Evolutionary conservation across 1,140 invertebrate species (phyloP).

Genomic region (Drosophila ohnishii): DNA sequence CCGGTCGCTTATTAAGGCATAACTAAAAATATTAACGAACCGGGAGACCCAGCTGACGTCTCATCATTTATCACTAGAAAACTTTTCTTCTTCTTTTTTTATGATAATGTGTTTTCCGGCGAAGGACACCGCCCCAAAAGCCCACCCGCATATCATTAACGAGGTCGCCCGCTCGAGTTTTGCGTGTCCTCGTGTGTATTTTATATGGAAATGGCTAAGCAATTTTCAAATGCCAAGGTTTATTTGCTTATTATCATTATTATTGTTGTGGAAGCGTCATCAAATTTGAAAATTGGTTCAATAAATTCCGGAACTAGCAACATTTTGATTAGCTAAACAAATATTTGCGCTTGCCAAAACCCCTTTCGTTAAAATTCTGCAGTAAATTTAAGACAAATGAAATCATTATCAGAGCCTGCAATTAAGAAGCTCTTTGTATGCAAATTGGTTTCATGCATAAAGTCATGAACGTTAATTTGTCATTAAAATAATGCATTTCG

Average conservation of each 20-base stretch:
- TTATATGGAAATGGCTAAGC: constrained; percentile 41
- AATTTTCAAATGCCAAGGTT: constrained; percentile 51
- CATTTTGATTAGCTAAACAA: neutral
- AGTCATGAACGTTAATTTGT: constrained; percentile 74
- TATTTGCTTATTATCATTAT: constrained; percentile 48
- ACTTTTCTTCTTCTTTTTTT: constrained; percentile 52
- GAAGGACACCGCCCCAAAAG: constrained; percentile 46
- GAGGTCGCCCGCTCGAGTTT: constrained; percentile 56
- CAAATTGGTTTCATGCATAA: constrained; percentile 66
- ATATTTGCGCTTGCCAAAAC: neutral
- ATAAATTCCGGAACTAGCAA: constrained; percentile 11
- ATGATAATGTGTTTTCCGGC: constrained; percentile 62
- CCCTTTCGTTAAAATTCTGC: neutral
- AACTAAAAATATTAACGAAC: constrained; percentile 78
- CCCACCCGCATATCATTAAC: constrained; percentile 35
- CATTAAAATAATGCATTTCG: constrained; percentile 70
- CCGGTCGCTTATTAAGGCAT: constrained; percentile 73
- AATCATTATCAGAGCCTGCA: constrained; percentile 23
- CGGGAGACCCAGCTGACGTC: constrained; percentile 53
- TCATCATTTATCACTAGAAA: constrained; percentile 75
- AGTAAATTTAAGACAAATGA: constrained; percentile 6
- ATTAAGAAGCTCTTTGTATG: constrained; percentile 58
- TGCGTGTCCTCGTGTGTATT: constrained; percentile 37
- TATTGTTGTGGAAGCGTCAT: constrained; percentile 32
- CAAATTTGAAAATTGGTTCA: constrained; percentile 12